Evolutionary conservation across 2,888 invertebrate species (phyloP).

Genomic region (Nymphalis urticae): DNA sequence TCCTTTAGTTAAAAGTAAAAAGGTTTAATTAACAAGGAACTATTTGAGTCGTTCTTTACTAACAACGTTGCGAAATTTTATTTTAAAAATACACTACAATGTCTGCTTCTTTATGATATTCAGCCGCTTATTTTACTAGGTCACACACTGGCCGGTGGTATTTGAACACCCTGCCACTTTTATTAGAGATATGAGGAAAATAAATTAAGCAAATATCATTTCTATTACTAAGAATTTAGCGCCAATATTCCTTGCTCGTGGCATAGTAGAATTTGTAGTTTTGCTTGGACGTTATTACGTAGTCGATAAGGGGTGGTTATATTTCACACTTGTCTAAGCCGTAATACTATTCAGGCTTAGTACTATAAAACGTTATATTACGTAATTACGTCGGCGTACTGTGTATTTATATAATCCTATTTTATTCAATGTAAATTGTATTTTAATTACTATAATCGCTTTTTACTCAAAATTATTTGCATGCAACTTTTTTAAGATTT

Average conservation of each 20-base stretch:
- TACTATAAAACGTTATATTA: constrained; percentile 32
- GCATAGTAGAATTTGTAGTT: constrained; percentile 9
- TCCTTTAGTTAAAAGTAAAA: not conserved
- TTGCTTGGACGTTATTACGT: constrained; percentile 41
- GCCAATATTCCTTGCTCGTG: constrained; percentile 10
- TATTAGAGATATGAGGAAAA: constrained; percentile 18
- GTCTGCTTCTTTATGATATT: constrained; percentile 39
- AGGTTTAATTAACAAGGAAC: constrained; percentile 1
- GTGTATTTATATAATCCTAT: constrained; percentile 3
- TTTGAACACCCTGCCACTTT: constrained; percentile 31
- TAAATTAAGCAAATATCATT: constrained; percentile 17
- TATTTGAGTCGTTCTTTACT: not conserved
- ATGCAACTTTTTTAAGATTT: too few species aligned
- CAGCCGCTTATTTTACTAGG: constrained; percentile 57
- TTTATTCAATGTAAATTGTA: not conserved
- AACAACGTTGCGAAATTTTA: constrained; percentile 15
- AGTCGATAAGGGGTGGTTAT: constrained; percentile 64
- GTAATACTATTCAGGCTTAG: constrained; percentile 37
- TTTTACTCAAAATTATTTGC: too few species aligned
- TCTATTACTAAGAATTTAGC: constrained; percentile 7
- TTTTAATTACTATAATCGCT: not conserved
- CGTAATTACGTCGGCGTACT: constrained; percentile 24
- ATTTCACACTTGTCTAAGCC: constrained; percentile 36
- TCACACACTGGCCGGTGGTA: constrained; percentile 55
- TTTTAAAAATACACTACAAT: constrained; percentile 20